These are phyloP conservation scores for Athetis lepigone DNA, from an alignment of 2,888 invertebrate genomes.

Conservation along the genomic window DNA sequence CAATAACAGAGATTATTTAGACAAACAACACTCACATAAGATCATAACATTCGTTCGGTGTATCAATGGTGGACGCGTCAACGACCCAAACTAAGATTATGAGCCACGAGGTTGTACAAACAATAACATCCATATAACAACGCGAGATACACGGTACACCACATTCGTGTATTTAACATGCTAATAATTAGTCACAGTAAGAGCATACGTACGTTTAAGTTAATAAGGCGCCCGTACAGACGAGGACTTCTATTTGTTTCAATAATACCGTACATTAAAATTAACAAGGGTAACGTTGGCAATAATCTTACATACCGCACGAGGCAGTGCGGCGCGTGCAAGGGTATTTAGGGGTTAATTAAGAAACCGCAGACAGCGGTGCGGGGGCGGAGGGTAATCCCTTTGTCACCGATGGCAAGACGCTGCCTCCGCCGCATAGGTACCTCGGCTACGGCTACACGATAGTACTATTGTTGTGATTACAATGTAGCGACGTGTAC, in stretches of 20 bases:
- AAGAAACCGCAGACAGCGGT: conserved; percentile 86
- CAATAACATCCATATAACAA: conserved; percentile 49
- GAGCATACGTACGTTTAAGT: conserved; percentile 70
- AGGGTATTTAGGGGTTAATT: conserved; percentile 89
- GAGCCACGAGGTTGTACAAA: conserved; percentile 51
- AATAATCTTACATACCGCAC: conserved; percentile 86
- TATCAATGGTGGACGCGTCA: conserved; percentile 44
- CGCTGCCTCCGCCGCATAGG: conserved; percentile 61
- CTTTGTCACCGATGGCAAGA: conserved; percentile 86
- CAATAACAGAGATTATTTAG: conserved; percentile 42
- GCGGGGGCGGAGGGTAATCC: conserved; percentile 80
- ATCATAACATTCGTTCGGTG: conserved; percentile 46
- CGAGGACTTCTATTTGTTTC: conserved; percentile 81
- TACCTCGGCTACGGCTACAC: conserved; percentile 58
- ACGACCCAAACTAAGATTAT: conserved; percentile 60
- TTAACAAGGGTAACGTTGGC: conserved; percentile 85
- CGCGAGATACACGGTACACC: conserved; percentile 7
- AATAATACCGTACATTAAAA: conserved; percentile 86
- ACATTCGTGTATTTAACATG: conserved; percentile 52
- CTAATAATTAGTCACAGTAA: conserved; percentile 65
- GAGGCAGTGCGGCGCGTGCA: conserved; percentile 77
- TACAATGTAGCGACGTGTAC: conserved; percentile 64
- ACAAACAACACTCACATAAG: conserved; percentile 46
- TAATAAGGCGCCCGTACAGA: conserved; percentile 73
- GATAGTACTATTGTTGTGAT: conserved; percentile 73